Evolutionary conservation across 2,888 invertebrate genomes (phyloP), one percentile per base, ranked within the genome.

Genomic region (Drosophila quinaria): DNA sequence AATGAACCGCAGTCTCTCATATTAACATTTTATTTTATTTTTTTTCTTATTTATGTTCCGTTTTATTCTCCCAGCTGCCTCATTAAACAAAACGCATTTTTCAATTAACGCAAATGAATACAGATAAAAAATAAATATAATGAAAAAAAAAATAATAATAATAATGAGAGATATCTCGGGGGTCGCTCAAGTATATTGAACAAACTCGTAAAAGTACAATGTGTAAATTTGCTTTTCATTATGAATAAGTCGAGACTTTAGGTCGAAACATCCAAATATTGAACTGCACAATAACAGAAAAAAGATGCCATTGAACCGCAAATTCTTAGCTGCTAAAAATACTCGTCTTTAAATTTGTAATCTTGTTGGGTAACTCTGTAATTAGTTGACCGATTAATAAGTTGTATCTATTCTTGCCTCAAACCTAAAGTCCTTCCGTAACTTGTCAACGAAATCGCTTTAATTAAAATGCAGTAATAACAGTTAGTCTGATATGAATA

Each of bases 181-280:
- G 55, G 46, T 54, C 54, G 44, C 46, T 42, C 51, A 62, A 68
- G 39, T 54, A 51, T 19, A 70, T 42, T 63, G 46, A 56, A 69
- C 55, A 52, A 51, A 42, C 55, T 60, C 60, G 71, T 76, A 49
- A 61, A 76, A 52, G 33, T 65, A 59, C 61, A 72, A 66, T 62
- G 77, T 76, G 72, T 66, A 77, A 75, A 75, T 75, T 75, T 59
- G 72, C 42, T 60, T 75, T 75, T 77, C 71, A 77, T 77, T 76
- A 71, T 44, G 42, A 76, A 61, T 41, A 64, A 60, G 61, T 70
- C 39, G 59, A 42, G 25, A 41, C 33, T 66, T 61, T 52, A 9
- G 41, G 13, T 41, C 42, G 11, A 49, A 22, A 51, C n/a, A 47
- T 35, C 52, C 62, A 58, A 74, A 61, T 65, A 58, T 64, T 75